Evolutionary conservation across 2,797 vertebrate genomes (phyloP).

Genomic region (Manis crassicaudata): DNA sequence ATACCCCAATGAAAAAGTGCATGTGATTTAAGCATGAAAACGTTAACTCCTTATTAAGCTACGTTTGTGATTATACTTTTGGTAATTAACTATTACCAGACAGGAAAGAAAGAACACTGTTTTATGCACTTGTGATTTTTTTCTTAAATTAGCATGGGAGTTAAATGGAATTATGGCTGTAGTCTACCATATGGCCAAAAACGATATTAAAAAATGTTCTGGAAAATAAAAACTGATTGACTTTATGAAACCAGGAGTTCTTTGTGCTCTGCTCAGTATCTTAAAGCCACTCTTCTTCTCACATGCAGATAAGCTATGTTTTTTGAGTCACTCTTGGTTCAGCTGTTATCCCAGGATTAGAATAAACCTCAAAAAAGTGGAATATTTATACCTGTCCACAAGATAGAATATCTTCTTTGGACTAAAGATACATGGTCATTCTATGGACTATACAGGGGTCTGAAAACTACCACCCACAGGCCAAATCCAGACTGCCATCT

Average conservation of each 20-base stretch:
- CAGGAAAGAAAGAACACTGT: constrained; percentile 45
- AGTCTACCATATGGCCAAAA: background rate
- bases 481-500: constrained; percentile 18
- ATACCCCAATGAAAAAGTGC: background rate
- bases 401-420: background rate
- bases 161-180: background rate
- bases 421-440: background rate
- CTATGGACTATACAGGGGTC: background rate
- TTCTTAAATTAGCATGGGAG: background rate
- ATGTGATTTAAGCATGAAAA: constrained; percentile 15
- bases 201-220: background rate
- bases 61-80: constrained; percentile 10
- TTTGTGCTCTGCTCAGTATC: background rate
- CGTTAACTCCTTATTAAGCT: background rate
- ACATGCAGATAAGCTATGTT: background rate
- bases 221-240: constrained; percentile 48
- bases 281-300: constrained; percentile 38
- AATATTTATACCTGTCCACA: background rate
- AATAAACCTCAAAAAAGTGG: background rate
- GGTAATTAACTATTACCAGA: constrained; percentile 31
- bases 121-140: background rate
- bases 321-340: background rate
- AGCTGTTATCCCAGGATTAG: background rate
- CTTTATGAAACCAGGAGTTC: constrained; percentile 39
- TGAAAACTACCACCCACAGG: constrained; percentile 20